These are phyloP conservation scores for Bicyclus anynana DNA, from an alignment of 1,140 invertebrate genomes.

Conservation along the genomic window DNA sequence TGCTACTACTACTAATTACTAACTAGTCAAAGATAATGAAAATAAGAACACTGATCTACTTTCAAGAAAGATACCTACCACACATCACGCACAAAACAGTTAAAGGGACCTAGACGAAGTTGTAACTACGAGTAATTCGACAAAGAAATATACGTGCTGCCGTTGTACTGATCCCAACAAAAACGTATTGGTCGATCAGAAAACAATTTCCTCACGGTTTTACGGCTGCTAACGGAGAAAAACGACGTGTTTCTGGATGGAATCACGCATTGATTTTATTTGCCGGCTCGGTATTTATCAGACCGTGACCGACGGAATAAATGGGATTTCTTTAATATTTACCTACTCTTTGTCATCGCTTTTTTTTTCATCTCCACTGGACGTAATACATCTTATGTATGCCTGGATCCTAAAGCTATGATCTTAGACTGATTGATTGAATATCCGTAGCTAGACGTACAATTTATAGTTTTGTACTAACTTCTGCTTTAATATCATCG, in stretches of 20 bases:
- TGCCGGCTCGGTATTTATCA: not conserved
- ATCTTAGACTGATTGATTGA: too few relatives aligned
- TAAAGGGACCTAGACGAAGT: not conserved
- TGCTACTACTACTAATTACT: too few relatives aligned
- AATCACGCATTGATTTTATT: constrained; percentile 3
- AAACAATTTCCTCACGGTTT: constrained; percentile 5
- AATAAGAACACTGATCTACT: too few relatives aligned
- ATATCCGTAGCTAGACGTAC: too few relatives aligned
- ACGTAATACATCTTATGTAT: too few relatives aligned
- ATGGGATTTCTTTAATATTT: not conserved
- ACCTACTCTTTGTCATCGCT: too few relatives aligned
- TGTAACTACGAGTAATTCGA: not conserved
- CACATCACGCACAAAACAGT: not conserved
- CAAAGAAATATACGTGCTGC: not conserved
- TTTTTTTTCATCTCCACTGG: too few relatives aligned
- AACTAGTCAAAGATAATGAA: too few relatives aligned
- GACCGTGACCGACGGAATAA: not conserved
- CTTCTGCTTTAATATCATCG: too few relatives aligned
- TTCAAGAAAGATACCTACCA: not conserved
- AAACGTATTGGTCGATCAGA: constrained; percentile 4
- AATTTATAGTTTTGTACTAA: too few relatives aligned
- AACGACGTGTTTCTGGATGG: constrained; percentile 1
- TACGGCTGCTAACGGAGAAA: constrained; percentile 2
- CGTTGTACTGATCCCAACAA: not conserved
- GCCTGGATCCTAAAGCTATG: too few relatives aligned